phyloP scores from a whole-genome alignment of 2,888 invertebrate species.

The Phaedon cochleariae region DNA sequence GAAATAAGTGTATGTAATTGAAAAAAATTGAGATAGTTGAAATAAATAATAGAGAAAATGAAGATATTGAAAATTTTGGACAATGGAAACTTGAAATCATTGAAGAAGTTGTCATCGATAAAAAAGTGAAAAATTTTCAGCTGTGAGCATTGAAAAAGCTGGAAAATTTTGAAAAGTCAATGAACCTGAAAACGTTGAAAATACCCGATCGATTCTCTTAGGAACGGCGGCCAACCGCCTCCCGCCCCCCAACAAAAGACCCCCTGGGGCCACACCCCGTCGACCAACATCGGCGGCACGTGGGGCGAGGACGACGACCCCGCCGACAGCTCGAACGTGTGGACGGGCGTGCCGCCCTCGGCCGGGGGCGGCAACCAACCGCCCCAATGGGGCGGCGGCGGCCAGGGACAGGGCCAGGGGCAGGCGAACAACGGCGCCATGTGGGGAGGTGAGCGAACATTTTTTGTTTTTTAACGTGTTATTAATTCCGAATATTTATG shows the following conservation, averaged over 20 bases:
- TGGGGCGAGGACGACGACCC: slow-evolving; percentile 95
- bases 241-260: slow-evolving; percentile 85
- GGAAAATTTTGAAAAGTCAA: no score
- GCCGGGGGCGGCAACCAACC: slow-evolving; percentile 66
- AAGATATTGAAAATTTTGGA: no score
- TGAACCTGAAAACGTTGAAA: no score
- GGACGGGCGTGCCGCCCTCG: slow-evolving; percentile 83
- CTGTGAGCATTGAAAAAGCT: no score
- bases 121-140: no score
- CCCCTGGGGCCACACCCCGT: slow-evolving; percentile 93
- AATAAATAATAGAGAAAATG: no score
- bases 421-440: slow-evolving; percentile 61
- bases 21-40: no score
- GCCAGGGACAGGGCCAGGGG: slow-evolving; percentile 58
- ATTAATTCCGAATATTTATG: no score
- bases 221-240: slow-evolving; percentile 89
- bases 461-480: background rate
- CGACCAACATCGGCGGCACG: slow-evolving; percentile 90
- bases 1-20: no score
- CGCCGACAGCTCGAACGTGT: slow-evolving; percentile 83
- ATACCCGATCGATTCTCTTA: no score
- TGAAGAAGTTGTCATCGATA: no score
- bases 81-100: no score
- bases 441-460: slow-evolving; percentile 57
- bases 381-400: slow-evolving; percentile 66